A percentile compares a stretch with the other conserved stretches of the same genome.
Conservation (phyloP, 2,888 invertebrate genomes). For the Athalia rosae region DNA sequence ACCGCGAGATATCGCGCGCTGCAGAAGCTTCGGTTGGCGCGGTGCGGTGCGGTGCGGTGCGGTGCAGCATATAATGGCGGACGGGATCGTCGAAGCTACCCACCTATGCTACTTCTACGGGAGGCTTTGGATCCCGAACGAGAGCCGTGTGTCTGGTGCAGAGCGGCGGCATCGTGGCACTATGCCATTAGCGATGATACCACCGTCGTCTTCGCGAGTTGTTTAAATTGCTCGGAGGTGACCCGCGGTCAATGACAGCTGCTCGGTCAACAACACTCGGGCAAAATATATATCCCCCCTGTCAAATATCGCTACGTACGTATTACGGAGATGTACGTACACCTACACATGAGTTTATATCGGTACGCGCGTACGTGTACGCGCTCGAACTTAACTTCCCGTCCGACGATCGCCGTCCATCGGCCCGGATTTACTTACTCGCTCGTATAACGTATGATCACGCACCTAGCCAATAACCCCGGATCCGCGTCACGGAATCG, state of each 20-base stretch:
- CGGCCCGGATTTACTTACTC: too few species aligned
- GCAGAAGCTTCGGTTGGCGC: too few species aligned
- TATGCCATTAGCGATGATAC: constrained; percentile 44
- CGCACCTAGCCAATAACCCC: too few species aligned
- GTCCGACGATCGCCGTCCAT: background rate
- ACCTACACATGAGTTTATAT: too few species aligned
- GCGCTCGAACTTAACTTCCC: background rate
- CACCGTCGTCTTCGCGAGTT: constrained; percentile 38
- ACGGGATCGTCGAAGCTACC: background rate
- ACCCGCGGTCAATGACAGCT: constrained; percentile 45
- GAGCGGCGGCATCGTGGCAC: constrained; percentile 38
- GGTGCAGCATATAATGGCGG: too few species aligned
- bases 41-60: too few species aligned
- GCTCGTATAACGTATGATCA: too few species aligned
- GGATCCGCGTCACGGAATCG: too few species aligned
- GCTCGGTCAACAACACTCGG: constrained; percentile 35
- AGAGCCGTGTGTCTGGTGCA: constrained; percentile 19
- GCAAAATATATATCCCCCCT: background rate
- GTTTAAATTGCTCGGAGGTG: constrained; percentile 44
- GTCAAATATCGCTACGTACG: constrained; percentile 3
- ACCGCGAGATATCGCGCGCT: too few species aligned
- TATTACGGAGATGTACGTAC: too few species aligned
- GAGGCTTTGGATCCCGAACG: background rate
- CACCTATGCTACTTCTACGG: background rate
- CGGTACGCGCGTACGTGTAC: background rate